These are phyloP conservation scores for Squalus acanthias DNA, from an alignment of 2,797 vertebrate genomes.

Conservation along the genomic window DNA sequence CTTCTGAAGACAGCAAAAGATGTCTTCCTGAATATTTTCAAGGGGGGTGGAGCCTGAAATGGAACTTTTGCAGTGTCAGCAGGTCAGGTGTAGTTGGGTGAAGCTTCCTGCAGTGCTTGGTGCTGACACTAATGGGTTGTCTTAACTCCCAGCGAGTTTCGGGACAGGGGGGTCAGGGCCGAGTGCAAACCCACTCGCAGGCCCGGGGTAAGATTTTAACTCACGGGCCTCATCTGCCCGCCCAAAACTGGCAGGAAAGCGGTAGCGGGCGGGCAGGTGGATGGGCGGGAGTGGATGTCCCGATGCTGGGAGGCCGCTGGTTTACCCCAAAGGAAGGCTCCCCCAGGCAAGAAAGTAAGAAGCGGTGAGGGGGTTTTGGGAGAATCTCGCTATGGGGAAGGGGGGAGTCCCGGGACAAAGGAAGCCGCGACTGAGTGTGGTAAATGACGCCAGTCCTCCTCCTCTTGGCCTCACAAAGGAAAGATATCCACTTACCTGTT, in stretches of 20 bases:
- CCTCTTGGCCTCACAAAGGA: too few relatives aligned
- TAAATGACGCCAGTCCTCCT: too few relatives aligned
- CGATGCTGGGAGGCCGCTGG: too few relatives aligned
- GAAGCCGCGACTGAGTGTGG: too few relatives aligned
- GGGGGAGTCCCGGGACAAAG: too few relatives aligned
- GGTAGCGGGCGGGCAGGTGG: neutral
- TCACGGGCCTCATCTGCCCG: too few relatives aligned
- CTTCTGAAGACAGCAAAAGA: neutral
- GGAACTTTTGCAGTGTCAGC: neutral
- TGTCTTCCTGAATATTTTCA: neutral
- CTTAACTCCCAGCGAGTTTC: neutral
- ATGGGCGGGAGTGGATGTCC: neutral
- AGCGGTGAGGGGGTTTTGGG: too few relatives aligned
- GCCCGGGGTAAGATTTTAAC: neutral
- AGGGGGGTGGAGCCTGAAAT: neutral
- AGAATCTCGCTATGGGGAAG: too few relatives aligned
- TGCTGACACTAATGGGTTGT: neutral
- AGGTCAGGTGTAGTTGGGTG: neutral
- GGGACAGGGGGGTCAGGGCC: too few relatives aligned
- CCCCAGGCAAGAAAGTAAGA: neutral
- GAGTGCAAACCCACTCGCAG: neutral
- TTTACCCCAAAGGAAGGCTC: neutral
- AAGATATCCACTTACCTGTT: too few relatives aligned
- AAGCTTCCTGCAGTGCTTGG: neutral
- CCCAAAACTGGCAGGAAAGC: neutral